Percentiles rank a stretch among this genome's conserved stretches.
Evolutionary conservation across 30 jellyfish, hydroid and myxozoan genomes (phyloP).

Genomic region (Chrysaora quinquecirrha): DNA sequence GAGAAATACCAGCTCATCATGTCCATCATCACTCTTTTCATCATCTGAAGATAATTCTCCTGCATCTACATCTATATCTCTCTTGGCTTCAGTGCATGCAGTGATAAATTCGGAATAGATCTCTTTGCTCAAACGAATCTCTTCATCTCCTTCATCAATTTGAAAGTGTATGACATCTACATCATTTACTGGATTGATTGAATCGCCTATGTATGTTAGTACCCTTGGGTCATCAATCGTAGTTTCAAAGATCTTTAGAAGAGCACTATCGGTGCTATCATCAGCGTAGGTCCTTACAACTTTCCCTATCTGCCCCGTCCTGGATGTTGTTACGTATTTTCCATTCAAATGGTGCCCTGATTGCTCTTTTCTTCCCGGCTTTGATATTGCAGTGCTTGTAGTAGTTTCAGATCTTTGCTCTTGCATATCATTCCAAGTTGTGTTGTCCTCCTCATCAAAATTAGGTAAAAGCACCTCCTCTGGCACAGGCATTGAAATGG

Average conservation of each 20-base stretch:
- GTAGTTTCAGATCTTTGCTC: not conserved
- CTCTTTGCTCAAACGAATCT: conserved; percentile 17
- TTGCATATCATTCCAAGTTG: conserved; percentile 3
- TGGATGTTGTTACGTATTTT: conserved; percentile 16
- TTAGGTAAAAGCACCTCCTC: conserved; percentile 28
- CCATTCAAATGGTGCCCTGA: conserved; percentile 22
- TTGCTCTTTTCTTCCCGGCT: conserved; percentile 16
- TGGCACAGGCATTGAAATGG: conserved; percentile 32
- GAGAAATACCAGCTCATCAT: not conserved
- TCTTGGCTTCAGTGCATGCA: not conserved
- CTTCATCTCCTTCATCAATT: conserved; percentile 31
- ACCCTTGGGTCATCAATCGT: conserved; percentile 22
- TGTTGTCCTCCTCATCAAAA: conserved; percentile 18
- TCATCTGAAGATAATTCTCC: not conserved
- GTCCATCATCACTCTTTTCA: conserved; percentile 1
- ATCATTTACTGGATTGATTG: conserved; percentile 21
- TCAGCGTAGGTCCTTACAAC: not conserved
- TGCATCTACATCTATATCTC: not conserved
- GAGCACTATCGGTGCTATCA: conserved; percentile 14
- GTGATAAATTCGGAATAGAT: conserved; percentile 11
- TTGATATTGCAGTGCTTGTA: not conserved
- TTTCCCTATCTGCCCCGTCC: conserved; percentile 23
- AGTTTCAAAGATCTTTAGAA: conserved; percentile 14
- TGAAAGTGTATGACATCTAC: conserved; percentile 9
- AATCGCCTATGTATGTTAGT: conserved; percentile 16